phyloP scores from a whole-genome alignment of 2,888 invertebrate species.

The Andrena marginata region DNA sequence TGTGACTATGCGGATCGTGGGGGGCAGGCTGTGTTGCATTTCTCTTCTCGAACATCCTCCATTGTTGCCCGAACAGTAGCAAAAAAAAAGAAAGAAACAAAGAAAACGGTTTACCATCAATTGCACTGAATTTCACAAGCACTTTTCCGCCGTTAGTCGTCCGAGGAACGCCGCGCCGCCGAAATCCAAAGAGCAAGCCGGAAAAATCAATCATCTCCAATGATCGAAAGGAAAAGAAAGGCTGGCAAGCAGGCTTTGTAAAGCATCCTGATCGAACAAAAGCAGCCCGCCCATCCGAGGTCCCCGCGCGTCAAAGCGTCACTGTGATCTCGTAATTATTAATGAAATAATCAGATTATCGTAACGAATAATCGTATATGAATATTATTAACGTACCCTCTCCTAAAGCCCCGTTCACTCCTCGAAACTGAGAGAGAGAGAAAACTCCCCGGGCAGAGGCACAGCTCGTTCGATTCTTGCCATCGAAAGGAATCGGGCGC shows the following conservation, averaged over 20 bases:
- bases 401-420: conserved; percentile 16
- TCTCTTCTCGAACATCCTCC: conserved; percentile 1
- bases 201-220: conserved; percentile 12
- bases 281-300: conserved; percentile 84
- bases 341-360: conserved; percentile 84
- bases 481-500: conserved; percentile 14
- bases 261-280: conserved; percentile 51
- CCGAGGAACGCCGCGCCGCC: neutral
- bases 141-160: neutral
- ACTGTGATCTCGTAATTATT: conserved; percentile 85
- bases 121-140: neutral
- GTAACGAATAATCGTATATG: conserved; percentile 81
- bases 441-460: conserved; percentile 16
- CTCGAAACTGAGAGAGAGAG: conserved; percentile 37
- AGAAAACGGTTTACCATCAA: neutral
- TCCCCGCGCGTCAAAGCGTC: conserved; percentile 85
- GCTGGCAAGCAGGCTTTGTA: conserved; percentile 9
- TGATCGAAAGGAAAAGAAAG: conserved; percentile 25
- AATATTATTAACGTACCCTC: conserved; percentile 81
- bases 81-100: neutral
- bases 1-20: conserved; percentile 85
- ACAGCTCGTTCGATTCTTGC: conserved; percentile 46
- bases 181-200: conserved; percentile 24
- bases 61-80: neutral
- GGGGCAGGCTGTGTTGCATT: conserved; percentile 81